Percentiles rank a stretch among this genome's conserved stretches.
phyloP scores from a whole-genome alignment of 2,888 invertebrate genomes.

The Ormyrus labotus region DNA sequence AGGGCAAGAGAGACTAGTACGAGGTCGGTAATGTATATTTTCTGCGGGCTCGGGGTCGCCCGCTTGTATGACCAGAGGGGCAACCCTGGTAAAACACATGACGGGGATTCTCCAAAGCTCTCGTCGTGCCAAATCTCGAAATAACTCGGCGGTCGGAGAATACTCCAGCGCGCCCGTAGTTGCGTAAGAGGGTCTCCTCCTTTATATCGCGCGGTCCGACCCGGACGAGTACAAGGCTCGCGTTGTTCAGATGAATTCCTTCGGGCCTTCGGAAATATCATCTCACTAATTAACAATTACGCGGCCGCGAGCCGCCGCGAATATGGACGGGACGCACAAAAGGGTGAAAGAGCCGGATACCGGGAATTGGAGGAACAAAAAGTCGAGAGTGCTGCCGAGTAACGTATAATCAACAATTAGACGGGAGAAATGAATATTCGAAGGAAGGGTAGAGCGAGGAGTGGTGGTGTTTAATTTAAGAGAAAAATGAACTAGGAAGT shows the following conservation, averaged over 20 bases:
- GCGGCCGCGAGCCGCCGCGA: slow-evolving; percentile 4
- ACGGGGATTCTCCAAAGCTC: slow-evolving; percentile 53
- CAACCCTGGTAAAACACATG: slow-evolving; percentile 41
- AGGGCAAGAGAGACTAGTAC: background rate
- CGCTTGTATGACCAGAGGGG: slow-evolving; percentile 51
- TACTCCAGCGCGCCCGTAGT: slow-evolving; percentile 3
- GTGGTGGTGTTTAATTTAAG: background rate
- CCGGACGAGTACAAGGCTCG: slow-evolving; percentile 33
- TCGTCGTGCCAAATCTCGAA: slow-evolving; percentile 61
- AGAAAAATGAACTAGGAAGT: too few relatives aligned
- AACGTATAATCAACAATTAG: slow-evolving; percentile 45
- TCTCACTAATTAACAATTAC: slow-evolving; percentile 60
- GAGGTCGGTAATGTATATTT: slow-evolving; percentile 41
- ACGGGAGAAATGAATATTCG: slow-evolving; percentile 20
- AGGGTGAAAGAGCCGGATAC: background rate
- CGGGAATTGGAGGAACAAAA: slow-evolving; percentile 25
- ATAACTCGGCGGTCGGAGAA: slow-evolving; percentile 50
- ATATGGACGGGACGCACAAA: background rate
- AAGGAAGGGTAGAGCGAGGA: background rate
- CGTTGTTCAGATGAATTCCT: slow-evolving; percentile 58
- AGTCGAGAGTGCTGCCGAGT: slow-evolving; percentile 5
- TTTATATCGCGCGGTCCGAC: background rate
- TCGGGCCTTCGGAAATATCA: slow-evolving; percentile 59
- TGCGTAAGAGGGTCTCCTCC: slow-evolving; percentile 53
- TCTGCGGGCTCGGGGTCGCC: background rate